These are phyloP conservation scores for Pseudopleuronectes americanus DNA, from an alignment of 2,797 vertebrate species.

Conservation along the genomic window DNA sequence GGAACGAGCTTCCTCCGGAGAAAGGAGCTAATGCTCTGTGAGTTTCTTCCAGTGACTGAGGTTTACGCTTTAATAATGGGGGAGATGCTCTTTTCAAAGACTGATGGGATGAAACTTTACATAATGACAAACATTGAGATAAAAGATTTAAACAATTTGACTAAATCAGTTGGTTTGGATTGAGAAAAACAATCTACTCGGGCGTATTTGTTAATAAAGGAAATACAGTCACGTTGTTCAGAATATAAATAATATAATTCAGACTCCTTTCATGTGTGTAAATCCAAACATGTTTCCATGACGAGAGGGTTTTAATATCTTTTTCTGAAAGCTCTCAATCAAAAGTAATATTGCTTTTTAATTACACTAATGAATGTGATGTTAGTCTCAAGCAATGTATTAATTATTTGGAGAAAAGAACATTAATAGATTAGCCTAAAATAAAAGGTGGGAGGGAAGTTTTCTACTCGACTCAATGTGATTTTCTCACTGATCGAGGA, in stretches of 20 bases:
- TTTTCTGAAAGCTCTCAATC: constrained; percentile 9
- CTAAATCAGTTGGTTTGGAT: neutral
- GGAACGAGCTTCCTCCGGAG: constrained; percentile 12
- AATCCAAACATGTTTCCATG: constrained; percentile 16
- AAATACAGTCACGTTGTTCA: neutral
- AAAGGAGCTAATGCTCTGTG: constrained; percentile 26
- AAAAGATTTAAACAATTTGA: constrained; percentile 11
- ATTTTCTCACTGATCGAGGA: constrained; percentile 1
- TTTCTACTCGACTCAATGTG: neutral
- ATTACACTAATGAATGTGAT: neutral
- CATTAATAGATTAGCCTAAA: neutral
- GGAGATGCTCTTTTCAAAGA: constrained; percentile 16
- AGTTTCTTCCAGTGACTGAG: constrained; percentile 31
- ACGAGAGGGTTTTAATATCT: constrained; percentile 1
- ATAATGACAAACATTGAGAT: constrained; percentile 21
- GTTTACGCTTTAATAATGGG: constrained; percentile 25
- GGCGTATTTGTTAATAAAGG: constrained; percentile 6
- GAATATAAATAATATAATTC: constrained; percentile 19
- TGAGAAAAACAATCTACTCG: neutral
- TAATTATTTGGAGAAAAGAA: neutral
- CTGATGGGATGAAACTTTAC: constrained; percentile 15
- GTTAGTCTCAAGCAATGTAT: constrained; percentile 5
- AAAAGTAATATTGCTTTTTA: constrained; percentile 5
- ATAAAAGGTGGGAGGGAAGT: constrained; percentile 5
- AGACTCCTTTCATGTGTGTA: neutral